phyloP scores from a whole-genome alignment of 1,140 invertebrate species.

The Bursaphelenchus mucronatus region DNA sequence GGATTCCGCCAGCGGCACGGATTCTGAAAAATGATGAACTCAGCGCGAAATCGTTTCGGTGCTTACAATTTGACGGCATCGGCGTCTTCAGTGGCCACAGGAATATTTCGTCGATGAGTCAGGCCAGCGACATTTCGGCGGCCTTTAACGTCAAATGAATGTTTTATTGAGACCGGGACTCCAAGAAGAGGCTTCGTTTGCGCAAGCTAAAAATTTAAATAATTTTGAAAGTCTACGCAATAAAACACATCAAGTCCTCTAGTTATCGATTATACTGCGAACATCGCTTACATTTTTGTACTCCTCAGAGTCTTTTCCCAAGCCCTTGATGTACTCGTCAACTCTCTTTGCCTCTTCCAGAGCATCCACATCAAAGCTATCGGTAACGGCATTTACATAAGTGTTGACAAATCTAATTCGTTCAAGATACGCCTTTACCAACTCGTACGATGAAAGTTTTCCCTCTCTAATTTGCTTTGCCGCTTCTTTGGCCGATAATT shows the following conservation, averaged over 20 bases:
- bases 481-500: no score
- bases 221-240: no score
- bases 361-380: constrained; percentile 5
- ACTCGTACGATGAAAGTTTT: constrained; percentile 17
- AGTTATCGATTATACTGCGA: no score
- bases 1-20: constrained; percentile 71
- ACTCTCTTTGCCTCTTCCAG: constrained; percentile 25
- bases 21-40: constrained; percentile 38
- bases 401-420: no score
- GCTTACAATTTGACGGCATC: constrained; percentile 28
- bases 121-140: constrained; percentile 33
- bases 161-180: constrained; percentile 58
- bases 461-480: no score
- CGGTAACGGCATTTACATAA: no score
- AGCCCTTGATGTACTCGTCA: constrained; percentile 32
- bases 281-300: constrained; percentile 30
- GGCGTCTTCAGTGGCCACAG: constrained; percentile 25
- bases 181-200: constrained; percentile 51
- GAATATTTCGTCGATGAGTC: constrained; percentile 20
- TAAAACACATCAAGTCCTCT: no score
- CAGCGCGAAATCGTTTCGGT: no score
- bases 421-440: constrained; percentile 30
- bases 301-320: constrained; percentile 41
- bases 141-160: constrained; percentile 51
- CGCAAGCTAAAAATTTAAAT: constrained; percentile 11